Evolutionary conservation across 2,888 invertebrate species (phyloP).

Genomic region (Sympetrum striolatum): DNA sequence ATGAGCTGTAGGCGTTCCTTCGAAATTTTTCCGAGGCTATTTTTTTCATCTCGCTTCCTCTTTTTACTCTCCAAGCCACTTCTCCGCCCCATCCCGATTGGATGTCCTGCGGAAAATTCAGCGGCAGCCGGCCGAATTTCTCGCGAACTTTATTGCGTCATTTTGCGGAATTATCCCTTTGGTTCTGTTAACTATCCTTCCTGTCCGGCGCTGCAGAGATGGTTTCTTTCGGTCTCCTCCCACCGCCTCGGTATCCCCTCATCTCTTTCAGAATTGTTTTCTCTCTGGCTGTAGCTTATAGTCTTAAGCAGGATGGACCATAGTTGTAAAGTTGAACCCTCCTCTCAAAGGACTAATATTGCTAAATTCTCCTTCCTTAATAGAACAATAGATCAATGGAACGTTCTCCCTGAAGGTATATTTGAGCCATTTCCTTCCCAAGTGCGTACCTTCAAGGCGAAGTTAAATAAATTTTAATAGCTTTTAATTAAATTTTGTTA

Average conservation of each 20-base stretch:
- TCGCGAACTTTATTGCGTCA: conserved; percentile 7
- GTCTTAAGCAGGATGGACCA: no score
- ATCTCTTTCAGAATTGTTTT: neutral
- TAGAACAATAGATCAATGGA: no score
- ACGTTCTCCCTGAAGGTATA: no score
- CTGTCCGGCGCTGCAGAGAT: neutral
- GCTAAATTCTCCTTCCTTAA: no score
- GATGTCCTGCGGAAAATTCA: neutral
- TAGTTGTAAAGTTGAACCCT: no score
- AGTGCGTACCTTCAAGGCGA: no score
- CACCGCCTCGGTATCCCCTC: neutral
- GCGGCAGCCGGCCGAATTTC: neutral
- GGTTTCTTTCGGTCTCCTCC: no score
- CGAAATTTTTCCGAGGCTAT: neutral
- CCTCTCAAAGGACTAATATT: no score
- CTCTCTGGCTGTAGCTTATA: no score
- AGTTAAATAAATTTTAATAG: no score
- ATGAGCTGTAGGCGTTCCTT: neutral
- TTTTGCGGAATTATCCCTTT: conserved; percentile 4
- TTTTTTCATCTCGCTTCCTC: neutral
- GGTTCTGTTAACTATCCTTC: neutral
- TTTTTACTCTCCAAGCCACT: neutral
- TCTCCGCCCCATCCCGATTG: neutral
- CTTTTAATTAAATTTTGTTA: no score
- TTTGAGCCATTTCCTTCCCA: no score